Conservation (phyloP, 2,113 vertebrate genomes). For the Eurystomus gularis region DNA sequence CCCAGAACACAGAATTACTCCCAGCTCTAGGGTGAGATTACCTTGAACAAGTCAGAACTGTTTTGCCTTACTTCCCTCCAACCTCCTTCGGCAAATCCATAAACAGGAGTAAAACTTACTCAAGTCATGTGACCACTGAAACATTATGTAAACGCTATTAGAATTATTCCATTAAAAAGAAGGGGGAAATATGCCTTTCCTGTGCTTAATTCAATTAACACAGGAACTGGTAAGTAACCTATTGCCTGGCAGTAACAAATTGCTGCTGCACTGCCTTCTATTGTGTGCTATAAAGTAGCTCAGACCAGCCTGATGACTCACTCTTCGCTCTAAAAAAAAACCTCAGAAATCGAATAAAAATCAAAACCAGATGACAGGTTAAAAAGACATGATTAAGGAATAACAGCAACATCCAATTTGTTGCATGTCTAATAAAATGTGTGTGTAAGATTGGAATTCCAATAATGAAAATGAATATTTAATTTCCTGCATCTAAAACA, state of each 20-base stretch:
- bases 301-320: constrained; percentile 4
- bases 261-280: not conserved
- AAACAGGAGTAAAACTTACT: not conserved
- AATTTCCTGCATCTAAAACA: not conserved
- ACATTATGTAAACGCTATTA: not conserved
- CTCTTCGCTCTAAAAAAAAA: not conserved
- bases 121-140: not conserved
- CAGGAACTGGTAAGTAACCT: not conserved
- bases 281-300: not conserved
- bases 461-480: not conserved
- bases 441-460: not conserved
- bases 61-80: not conserved
- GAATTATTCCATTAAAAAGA: not conserved
- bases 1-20: not conserved
- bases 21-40: not conserved
- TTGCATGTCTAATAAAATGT: not conserved
- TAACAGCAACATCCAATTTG: not conserved
- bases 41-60: not conserved
- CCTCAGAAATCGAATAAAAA: not conserved
- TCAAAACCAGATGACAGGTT: not conserved
- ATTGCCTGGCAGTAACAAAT: not conserved
- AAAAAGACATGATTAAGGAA: not conserved
- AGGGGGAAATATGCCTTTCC: not conserved
- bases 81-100: not conserved
- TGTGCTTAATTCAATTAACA: constrained; percentile 13